Percentiles rank a stretch among this genome's conserved stretches.
These are phyloP conservation scores for Mus spicilegus DNA, from an alignment of 2,113 vertebrate genomes.

Conservation along the genomic window DNA sequence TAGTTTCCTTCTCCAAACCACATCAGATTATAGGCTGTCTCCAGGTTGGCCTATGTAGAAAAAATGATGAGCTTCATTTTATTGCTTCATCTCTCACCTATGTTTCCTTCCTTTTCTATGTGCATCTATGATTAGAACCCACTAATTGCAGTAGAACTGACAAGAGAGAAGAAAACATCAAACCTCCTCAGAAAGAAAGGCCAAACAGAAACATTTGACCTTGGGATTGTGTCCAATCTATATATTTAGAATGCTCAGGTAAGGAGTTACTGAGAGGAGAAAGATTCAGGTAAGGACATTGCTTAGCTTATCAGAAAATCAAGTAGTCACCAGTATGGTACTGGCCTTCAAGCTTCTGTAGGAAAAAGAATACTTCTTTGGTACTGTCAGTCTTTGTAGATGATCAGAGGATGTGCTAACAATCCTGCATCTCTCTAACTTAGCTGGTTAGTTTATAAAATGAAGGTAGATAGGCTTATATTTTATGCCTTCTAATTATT, in stretches of 20 bases:
- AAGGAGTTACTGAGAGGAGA: constrained; percentile 65
- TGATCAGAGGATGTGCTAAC: neutral
- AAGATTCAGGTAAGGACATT: constrained; percentile 76
- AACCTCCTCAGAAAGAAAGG: neutral
- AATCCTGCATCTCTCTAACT: neutral
- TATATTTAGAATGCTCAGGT: constrained; percentile 66
- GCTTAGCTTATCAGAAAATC: constrained; percentile 76
- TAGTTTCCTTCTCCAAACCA: neutral
- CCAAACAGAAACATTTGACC: neutral
- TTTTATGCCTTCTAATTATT: constrained; percentile 81
- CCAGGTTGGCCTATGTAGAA: neutral
- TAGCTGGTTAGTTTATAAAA: constrained; percentile 35
- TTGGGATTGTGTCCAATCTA: constrained; percentile 64
- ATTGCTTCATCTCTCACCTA: neutral
- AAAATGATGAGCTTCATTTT: neutral
- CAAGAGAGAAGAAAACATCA: neutral
- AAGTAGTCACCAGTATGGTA: neutral
- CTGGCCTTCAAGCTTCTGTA: neutral
- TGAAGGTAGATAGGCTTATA: constrained; percentile 66
- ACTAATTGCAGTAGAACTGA: neutral
- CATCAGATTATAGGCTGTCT: neutral
- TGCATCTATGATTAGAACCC: neutral
- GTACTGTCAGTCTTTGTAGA: neutral
- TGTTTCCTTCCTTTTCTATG: neutral
- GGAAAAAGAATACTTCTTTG: neutral